Percentiles rank a stretch among this genome's conserved stretches.
These are phyloP conservation scores for Andinoacara biseriatus DNA, from an alignment of 2,113 vertebrate species.

Conservation along the genomic window DNA sequence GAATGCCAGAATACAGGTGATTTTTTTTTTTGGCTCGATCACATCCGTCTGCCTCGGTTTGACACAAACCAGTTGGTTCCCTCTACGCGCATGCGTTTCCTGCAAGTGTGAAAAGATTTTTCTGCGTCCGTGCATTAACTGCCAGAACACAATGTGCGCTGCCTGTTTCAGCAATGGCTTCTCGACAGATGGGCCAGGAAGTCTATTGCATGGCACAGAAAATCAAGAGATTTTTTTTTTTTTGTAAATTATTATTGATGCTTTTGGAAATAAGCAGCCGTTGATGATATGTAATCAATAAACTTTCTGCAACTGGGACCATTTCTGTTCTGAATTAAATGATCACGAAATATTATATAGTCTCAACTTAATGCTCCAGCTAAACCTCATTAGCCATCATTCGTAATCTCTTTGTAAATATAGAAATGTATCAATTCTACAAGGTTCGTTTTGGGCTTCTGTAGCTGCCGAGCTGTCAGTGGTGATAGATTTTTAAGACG, in stretches of 20 bases:
- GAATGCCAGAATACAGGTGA: constrained; percentile 77
- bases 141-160: constrained; percentile 49
- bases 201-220: not conserved
- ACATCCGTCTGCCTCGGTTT: constrained; percentile 73
- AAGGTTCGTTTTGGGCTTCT: not conserved
- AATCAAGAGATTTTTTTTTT: not conserved
- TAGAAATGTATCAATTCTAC: not conserved
- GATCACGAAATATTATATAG: not conserved
- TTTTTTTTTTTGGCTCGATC: constrained; percentile 58
- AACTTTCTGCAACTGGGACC: not conserved
- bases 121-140: constrained; percentile 40
- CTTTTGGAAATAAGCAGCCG: not conserved
- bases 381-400: not conserved
- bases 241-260: not conserved
- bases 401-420: not conserved
- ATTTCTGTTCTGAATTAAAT: not conserved
- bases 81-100: constrained; percentile 73
- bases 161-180: constrained; percentile 2
- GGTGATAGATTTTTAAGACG: not conserved
- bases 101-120: constrained; percentile 69
- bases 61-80: constrained; percentile 65
- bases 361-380: not conserved
- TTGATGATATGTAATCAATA: not conserved
- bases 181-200: constrained; percentile 1
- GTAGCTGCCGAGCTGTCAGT: not conserved